Evolutionary conservation across 2,797 vertebrate species (phyloP).

Genomic region (Coregonus sp.): DNA sequence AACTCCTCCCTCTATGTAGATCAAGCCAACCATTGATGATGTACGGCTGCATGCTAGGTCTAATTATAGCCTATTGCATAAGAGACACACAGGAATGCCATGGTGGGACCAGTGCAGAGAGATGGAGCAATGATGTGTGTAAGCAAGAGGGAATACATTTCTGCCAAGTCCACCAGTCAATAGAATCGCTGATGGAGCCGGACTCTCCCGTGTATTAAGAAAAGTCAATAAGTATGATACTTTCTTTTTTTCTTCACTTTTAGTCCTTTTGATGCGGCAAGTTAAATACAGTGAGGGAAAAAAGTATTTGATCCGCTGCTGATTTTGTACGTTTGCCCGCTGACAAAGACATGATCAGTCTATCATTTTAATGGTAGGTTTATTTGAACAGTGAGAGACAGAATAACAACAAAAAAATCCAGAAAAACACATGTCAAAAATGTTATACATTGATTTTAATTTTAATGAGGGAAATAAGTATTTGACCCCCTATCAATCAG

Average conservation of each 20-base stretch:
- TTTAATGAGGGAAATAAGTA: too few species aligned
- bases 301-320: too few species aligned
- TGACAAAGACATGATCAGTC: too few species aligned
- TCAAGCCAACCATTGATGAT: not conserved
- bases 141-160: constrained; percentile 19
- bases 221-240: not conserved
- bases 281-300: not conserved
- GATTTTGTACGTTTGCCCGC: too few species aligned
- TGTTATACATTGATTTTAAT: too few species aligned
- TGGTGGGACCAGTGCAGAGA: not conserved
- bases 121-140: constrained; percentile 5
- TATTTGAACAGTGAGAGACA: too few species aligned
- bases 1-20: constrained; percentile 10
- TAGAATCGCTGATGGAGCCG: not conserved
- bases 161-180: not conserved
- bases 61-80: constrained; percentile 4
- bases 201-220: not conserved
- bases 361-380: too few species aligned
- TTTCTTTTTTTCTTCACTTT: not conserved
- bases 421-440: too few species aligned
- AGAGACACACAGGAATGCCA: not conserved
- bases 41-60: not conserved
- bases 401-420: too few species aligned
- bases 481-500: too few species aligned
- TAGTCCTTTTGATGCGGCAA: not conserved